Evolutionary conservation across 2,797 vertebrate genomes (phyloP), one percentile per base, ranked within the genome.

Genomic region (Anguilla marmorata): DNA sequence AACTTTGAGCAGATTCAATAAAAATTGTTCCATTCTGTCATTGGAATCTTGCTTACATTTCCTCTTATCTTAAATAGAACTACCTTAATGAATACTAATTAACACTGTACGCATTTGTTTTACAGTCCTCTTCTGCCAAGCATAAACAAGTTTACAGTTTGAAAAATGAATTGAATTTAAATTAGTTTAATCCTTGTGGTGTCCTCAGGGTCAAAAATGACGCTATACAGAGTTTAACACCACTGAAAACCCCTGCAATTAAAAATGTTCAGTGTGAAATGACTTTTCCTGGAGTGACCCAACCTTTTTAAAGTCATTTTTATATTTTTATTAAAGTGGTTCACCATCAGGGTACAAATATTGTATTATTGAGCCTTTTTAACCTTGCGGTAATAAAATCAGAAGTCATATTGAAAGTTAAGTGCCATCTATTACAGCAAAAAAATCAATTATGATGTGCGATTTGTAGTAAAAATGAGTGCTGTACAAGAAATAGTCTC

Each of bases 11-110:
- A 88, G 84, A 74, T 58, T 86, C 50, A 72, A 88, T 90, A 87
- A 86, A 88, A 90, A 88, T 85, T 0, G 9, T 30, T 90, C 79
- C 84, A 56, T 89, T 89, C 85, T 83, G 58, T 56, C 85, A n/a
- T 72, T 85, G 30, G 79, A 76, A 84, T 85, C 52, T 27, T 45
- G 54, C 66, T 79, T 85, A 56, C 27, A 54, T 50, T 86, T 24
- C 50, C 79, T 27, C 82, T 85, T 86, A 90, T 82, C 85, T 54
- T 52, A 74, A 90, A 69, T 88, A 84, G 8, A 86, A 72, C 19
- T 45, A 30, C 58, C 52, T 30, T 76, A 48, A 69, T 86, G 82
- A 84, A 89, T 87, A 69, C 85, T 60, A 86, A 89, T 89, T 86
- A 88, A 60, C 60, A 41, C 37, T 21, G 48, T 69, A 41, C 84